A percentile compares a stretch with the other conserved stretches of the same genome.
phyloP scores from a whole-genome alignment of 1,140 invertebrate species.

The Telenomus remus region DNA sequence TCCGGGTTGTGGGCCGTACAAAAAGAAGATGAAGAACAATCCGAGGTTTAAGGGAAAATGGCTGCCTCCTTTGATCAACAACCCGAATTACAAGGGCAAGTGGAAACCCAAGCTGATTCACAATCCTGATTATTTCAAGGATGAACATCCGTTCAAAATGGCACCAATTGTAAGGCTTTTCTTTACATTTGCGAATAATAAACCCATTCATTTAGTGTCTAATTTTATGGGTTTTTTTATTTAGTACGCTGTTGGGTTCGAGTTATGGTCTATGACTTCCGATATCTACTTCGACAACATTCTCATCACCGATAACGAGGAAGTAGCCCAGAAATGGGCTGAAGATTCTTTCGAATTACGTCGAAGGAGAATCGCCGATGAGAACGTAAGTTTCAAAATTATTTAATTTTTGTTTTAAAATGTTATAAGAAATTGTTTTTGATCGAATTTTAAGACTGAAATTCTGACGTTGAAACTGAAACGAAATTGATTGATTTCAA shows the following conservation, averaged over 20 bases:
- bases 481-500: slow-evolving; percentile 13
- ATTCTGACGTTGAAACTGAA: not conserved
- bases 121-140: slow-evolving; percentile 96
- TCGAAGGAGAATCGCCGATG: slow-evolving; percentile 84
- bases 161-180: slow-evolving; percentile 94
- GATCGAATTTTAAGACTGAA: not conserved
- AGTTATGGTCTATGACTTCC: slow-evolving; percentile 98
- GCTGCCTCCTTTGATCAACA: slow-evolving; percentile 91
- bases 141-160: slow-evolving; percentile 93
- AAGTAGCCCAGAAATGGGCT: slow-evolving; percentile 88
- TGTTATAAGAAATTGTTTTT: not conserved
- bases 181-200: no score
- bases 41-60: slow-evolving; percentile 95
- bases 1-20: slow-evolving; percentile 94
- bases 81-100: slow-evolving; percentile 96
- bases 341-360: slow-evolving; percentile 91
- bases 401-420: not conserved
- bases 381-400: slow-evolving; percentile 84
- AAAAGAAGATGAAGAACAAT: slow-evolving; percentile 89
- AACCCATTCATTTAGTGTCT: no score
- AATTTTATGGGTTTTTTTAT: slow-evolving; percentile 47
- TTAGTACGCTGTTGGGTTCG: slow-evolving; percentile 93
- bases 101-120: slow-evolving; percentile 91
- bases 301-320: slow-evolving; percentile 89
- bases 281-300: slow-evolving; percentile 97